Percentiles rank a stretch among this genome's conserved stretches.
phyloP scores from a whole-genome alignment of 2,888 invertebrate genomes.

The Caenorhabditis panamensis region DNA sequence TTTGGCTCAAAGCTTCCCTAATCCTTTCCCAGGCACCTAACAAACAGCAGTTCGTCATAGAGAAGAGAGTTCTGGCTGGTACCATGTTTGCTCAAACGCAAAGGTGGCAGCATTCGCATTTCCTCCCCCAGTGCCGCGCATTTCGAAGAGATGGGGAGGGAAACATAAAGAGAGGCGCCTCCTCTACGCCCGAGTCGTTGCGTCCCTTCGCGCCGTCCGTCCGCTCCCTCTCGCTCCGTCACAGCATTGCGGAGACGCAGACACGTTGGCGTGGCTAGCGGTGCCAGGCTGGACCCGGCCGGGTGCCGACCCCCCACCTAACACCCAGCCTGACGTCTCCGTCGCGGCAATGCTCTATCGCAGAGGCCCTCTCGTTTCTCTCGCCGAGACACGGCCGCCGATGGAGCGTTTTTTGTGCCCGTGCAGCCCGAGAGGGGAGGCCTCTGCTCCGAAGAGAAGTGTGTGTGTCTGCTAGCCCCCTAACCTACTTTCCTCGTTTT shows the following conservation, averaged over 20 bases:
- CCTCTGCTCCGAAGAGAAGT: conserved; percentile 34
- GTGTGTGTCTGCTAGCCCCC: conserved; percentile 46
- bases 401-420: conserved; percentile 46
- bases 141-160: conserved; percentile 4
- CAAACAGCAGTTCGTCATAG: too few species aligned
- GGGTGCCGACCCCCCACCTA: conserved; percentile 59
- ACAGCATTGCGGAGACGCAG: conserved; percentile 35
- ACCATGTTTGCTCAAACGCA: conserved; percentile 57
- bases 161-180: conserved; percentile 19
- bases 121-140: conserved; percentile 23
- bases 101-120: conserved; percentile 42
- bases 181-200: conserved; percentile 14
- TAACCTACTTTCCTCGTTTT: conserved; percentile 47
- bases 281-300: conserved; percentile 62
- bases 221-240: conserved; percentile 11
- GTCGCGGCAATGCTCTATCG: not conserved
- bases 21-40: not conserved
- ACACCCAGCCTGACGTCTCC: conserved; percentile 34
- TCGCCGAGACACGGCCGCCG: conserved; percentile 36
- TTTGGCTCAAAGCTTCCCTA: too few species aligned
- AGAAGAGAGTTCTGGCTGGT: not conserved
- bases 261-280: conserved; percentile 57
- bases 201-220: not conserved
- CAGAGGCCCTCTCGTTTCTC: conserved; percentile 38
- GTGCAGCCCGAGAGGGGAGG: conserved; percentile 32